Base-by-base conservation (phyloP, 2,797 vertebrate genomes). In the Poecilia wingei region DNA sequence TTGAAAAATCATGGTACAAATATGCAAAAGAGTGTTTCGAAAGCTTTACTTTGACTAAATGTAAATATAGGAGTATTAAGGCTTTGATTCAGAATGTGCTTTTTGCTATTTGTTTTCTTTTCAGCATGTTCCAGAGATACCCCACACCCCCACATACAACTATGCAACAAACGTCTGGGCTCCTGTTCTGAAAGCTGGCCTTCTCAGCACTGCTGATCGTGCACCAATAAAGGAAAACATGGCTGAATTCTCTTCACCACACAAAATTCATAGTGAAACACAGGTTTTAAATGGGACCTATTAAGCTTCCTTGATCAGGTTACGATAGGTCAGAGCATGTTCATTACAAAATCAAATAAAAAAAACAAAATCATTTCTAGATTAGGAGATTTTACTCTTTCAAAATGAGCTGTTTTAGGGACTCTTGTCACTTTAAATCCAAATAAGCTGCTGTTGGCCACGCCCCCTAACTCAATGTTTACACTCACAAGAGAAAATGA, bases 31-130 rank as follows among this genome's bases (percentile, higher is more conserved):
- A 96, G 94, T 97, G 95, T 97, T 97, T 97, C 93, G 96, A 99
- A 98, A 99, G 98, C 98, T 99, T 99, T 99, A 99, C 97, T 97
- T 97, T 98, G 96, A 97, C 98, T 95, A 97, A 93, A 89, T 99
- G 97, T 99, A 98, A 96, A 98, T 98, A 98, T 94, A 95, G 95
- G 96, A 96, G 95, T 95, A 85, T 87, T 87, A 80, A 77, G 86
- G 90, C 87, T 43, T 87, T 96, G 95, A 96, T 95, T 95, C 95
- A 96, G 96, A 97, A 96, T 95, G 95, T 96, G 96, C 96, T 97
- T 96, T 70, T 96, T 96, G 96, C 96, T 92, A 91, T 95, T 95
- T 95, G 49, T 73, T 92, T 93, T 79, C 43, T 77, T 94, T 93
- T 77, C 93, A 82, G 86, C 95, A 94, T 96, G 93, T 96, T 96